phyloP scores from a whole-genome alignment of 2,888 invertebrate genomes.

The Sinhomidia bicolor region DNA sequence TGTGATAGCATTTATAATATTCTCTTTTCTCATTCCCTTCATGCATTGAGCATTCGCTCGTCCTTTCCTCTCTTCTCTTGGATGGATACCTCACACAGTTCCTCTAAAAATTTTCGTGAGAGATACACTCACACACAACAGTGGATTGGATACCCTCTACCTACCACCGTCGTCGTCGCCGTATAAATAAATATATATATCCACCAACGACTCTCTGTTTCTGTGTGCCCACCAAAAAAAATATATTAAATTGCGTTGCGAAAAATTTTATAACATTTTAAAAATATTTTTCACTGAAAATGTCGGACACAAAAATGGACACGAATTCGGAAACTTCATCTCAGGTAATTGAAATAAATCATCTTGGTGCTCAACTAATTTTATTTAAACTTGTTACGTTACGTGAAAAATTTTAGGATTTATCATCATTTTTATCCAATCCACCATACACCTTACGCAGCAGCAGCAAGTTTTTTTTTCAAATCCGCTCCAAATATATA shows the following conservation, averaged over 20 bases:
- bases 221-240: conserved; percentile 49
- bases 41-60: conserved; percentile 54
- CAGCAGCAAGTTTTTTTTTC: conserved; percentile 23
- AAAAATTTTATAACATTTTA: conserved; percentile 38
- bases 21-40: too few species aligned
- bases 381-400: conserved; percentile 14
- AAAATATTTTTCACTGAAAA: conserved; percentile 60
- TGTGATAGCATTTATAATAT: conserved; percentile 45
- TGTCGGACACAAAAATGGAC: conserved; percentile 76
- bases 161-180: too few species aligned
- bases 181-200: conserved; percentile 16
- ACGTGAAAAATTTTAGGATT: conserved; percentile 5
- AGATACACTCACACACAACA: conserved; percentile 4
- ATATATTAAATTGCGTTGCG: conserved; percentile 49
- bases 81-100: conserved; percentile 50
- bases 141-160: conserved; percentile 51
- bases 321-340: conserved; percentile 75
- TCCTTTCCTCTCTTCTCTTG: conserved; percentile 59
- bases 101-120: conserved; percentile 51
- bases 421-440: conserved; percentile 24
- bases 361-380: neutral
- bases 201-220: neutral
- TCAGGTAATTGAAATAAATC: conserved; percentile 58
- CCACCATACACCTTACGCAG: neutral
- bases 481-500: conserved; percentile 54